Percentiles rank a stretch among this genome's conserved stretches.
These are phyloP conservation scores for Lithophane semibrunnea DNA, from an alignment of 2,888 invertebrate genomes.

Conservation along the genomic window DNA sequence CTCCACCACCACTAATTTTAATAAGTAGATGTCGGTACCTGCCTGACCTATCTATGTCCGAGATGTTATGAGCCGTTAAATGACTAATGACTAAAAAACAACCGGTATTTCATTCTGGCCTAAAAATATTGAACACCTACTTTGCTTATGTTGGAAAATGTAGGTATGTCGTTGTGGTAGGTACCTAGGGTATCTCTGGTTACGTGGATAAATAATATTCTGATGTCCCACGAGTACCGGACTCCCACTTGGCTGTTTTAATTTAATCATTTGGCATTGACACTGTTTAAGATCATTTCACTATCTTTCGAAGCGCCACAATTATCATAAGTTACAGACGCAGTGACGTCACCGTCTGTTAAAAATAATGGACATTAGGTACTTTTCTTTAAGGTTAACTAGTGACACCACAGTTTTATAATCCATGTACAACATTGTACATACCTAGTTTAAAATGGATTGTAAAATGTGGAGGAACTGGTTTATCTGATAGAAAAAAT, in stretches of 20 bases:
- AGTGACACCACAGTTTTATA: background rate
- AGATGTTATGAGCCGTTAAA: background rate
- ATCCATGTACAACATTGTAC: background rate
- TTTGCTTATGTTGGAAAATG: background rate
- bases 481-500: slow-evolving; percentile 1
- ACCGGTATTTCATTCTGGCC: background rate
- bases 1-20: background rate
- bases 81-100: background rate
- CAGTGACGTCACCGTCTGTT: background rate
- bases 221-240: background rate
- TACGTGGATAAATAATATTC: background rate
- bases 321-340: background rate
- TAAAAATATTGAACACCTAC: background rate
- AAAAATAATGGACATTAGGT: background rate
- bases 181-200: background rate
- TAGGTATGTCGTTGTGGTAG: background rate
- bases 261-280: slow-evolving; percentile 25
- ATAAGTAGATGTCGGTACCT: too few relatives aligned
- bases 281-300: slow-evolving; percentile 21
- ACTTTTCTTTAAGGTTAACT: background rate
- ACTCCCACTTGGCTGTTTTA: background rate
- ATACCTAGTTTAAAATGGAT: too few relatives aligned
- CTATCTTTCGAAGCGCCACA: background rate
- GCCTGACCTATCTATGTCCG: background rate
- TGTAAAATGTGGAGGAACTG: background rate